Percentiles rank a stretch among this genome's conserved stretches.
Evolutionary conservation across 2,797 vertebrate species (phyloP).

Genomic region (Hoplostethus mediterraneus): DNA sequence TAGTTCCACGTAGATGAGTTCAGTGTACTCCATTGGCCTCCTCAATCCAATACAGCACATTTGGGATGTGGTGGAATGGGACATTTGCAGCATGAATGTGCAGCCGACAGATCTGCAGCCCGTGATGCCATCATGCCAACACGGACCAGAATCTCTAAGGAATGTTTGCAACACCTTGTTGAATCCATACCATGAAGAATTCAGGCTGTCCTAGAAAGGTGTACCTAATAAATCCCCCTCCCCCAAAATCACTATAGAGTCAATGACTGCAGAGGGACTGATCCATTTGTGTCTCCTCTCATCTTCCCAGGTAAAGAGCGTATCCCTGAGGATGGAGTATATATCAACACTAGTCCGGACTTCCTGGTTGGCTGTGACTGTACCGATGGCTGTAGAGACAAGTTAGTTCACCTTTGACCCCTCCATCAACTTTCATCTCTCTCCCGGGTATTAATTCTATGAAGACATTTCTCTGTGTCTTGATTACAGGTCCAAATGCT

Average conservation of each 20-base stretch:
- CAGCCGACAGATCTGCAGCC: conserved; percentile 64
- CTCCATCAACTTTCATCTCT: not conserved
- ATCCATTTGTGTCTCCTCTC: conserved; percentile 7
- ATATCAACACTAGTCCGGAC: conserved; percentile 93
- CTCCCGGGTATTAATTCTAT: conserved; percentile 1
- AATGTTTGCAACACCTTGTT: no score
- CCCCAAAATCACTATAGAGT: not conserved
- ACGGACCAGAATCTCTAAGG: no score
- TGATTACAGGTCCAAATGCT: conserved; percentile 90
- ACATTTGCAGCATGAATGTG: conserved; percentile 67
- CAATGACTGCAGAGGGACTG: not conserved
- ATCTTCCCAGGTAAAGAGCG: conserved; percentile 86
- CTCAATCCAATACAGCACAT: conserved; percentile 42
- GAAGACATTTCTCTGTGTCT: conserved; percentile 11
- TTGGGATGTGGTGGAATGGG: conserved; percentile 58
- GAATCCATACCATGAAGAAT: no score
- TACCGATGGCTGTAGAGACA: conserved; percentile 95
- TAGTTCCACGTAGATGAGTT: no score
- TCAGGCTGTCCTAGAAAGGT: no score
- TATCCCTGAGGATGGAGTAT: conserved; percentile 94
- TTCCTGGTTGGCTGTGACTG: conserved; percentile 98
- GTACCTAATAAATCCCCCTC: not conserved
- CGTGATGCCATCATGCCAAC: no score
- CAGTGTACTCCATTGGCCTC: no score
- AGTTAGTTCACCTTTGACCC: conserved; percentile 81